Conservation (phyloP, 1,140 invertebrate genomes). For the Bombus polaris region DNA sequence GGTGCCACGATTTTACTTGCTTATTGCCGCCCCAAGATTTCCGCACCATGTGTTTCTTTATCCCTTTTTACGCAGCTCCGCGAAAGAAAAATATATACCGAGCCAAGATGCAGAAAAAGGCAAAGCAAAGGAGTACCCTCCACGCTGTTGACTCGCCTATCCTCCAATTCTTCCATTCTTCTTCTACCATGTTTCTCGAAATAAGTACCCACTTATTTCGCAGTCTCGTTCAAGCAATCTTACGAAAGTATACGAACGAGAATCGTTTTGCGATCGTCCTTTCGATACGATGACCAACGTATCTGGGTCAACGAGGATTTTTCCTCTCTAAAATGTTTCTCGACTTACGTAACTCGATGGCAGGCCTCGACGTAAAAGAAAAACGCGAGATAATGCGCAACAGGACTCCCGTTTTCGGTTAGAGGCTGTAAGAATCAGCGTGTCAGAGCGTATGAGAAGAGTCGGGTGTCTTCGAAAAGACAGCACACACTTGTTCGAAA, state of each 20-base stretch:
- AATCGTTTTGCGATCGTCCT: background rate
- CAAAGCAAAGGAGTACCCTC: background rate
- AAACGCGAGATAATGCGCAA: slow-evolving; percentile 4
- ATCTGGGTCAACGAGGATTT: background rate
- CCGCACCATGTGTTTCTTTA: slow-evolving; percentile 9
- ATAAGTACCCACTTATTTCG: no score
- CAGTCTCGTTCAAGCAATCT: no score
- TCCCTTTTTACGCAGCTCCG: background rate
- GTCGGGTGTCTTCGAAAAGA: slow-evolving; percentile 54
- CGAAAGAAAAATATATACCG: background rate
- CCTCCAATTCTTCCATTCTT: fast-evolving
- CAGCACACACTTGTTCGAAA: slow-evolving; percentile 64
- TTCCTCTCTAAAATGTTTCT: background rate
- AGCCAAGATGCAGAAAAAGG: background rate
- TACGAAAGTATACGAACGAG: no score
- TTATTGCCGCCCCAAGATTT: slow-evolving; percentile 19
- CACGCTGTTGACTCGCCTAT: no score
- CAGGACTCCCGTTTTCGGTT: background rate
- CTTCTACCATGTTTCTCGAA: fast-evolving
- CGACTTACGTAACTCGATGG: no score
- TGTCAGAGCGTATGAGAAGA: background rate
- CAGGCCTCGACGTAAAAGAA: background rate
- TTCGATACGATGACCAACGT: background rate
- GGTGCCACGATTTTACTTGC: slow-evolving; percentile 18
- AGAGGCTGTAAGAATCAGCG: background rate